Base-by-base conservation (phyloP, 2,113 vertebrate genomes). In the Cololabis saira region DNA sequence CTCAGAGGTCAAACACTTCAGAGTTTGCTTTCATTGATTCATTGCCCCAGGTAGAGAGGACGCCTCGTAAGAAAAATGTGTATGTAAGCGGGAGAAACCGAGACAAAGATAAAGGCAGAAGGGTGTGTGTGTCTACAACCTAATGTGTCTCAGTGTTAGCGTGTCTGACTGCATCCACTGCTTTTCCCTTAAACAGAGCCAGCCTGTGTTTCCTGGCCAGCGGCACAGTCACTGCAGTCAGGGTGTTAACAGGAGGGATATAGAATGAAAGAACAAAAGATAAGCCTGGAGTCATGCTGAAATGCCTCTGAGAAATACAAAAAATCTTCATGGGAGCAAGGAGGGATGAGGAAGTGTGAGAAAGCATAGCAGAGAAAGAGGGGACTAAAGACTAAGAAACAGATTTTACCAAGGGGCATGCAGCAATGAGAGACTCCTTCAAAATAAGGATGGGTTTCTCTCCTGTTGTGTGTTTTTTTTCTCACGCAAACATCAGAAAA, bases 1-100 rank as follows among this genome's bases (percentile, higher is more conserved):
- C 74, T 58, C 74, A 74, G 82, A 87, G 87, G 85, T 91, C 87
- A 89, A 81, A 85, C 64, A 83, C 74, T 86, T 68, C 41, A 77
- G 71, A 80, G 78, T 45, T 55, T 67, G 76, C 78, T 85, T 81
- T 78, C 82, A 83, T 84, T 85, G 85, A 87, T 85, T 89, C 79
- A 69, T 86, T 74, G 83, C 86, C 80, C 42, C 80, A 82, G 85
- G 88, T 84, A 68, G 17, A 67, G 56, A 78, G 62, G 50, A 62
- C 55, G 81, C 49, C 50, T 11, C 54, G 57, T 61, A 61, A 78
- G 14, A 47, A 15, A 49, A 49, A 49, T 27, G 52, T 52, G 22
- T 68, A 49, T 74, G 61, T 77, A 61, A 59, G 58, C 62, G 41
- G 43, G 44, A 47, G 47, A 64, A 48, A 57, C n/a, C 51, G 41